Conservation (phyloP, 2,797 vertebrate genomes). For the Aphelocoma californica region DNA sequence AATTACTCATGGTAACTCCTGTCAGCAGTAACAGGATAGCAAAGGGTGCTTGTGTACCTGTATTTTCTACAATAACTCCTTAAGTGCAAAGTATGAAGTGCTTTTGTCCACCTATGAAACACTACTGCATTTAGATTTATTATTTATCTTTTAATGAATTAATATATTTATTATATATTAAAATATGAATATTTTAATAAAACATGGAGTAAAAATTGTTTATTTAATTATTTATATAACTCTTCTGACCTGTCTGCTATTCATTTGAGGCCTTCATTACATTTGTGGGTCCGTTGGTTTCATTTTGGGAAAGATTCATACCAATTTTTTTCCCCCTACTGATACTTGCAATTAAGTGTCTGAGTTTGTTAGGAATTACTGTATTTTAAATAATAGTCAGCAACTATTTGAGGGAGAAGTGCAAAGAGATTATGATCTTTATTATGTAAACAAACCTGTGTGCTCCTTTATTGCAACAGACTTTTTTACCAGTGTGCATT, state of each 20-base stretch:
- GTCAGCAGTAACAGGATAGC: background rate
- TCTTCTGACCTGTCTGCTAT: background rate
- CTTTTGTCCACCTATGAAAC: background rate
- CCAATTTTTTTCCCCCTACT: background rate
- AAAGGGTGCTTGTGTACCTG: background rate
- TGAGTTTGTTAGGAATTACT: background rate
- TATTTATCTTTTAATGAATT: background rate
- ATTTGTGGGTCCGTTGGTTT: background rate
- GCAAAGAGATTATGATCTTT: background rate
- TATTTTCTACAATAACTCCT: background rate
- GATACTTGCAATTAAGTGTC: background rate
- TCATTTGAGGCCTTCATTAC: background rate
- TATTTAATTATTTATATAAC: background rate
- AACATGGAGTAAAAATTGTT: background rate
- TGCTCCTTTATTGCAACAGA: background rate
- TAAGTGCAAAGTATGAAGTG: background rate
- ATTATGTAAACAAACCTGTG: background rate
- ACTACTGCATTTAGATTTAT: background rate
- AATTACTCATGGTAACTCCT: background rate
- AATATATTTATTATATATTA: background rate
- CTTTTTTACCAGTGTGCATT: rapidly evolving
- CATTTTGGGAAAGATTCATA: background rate
- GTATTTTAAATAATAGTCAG: background rate
- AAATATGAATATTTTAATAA: background rate
- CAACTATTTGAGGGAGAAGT: background rate